Evolutionary conservation across 2,888 invertebrate genomes (phyloP).

Genomic region (Eudemis profundana): DNA sequence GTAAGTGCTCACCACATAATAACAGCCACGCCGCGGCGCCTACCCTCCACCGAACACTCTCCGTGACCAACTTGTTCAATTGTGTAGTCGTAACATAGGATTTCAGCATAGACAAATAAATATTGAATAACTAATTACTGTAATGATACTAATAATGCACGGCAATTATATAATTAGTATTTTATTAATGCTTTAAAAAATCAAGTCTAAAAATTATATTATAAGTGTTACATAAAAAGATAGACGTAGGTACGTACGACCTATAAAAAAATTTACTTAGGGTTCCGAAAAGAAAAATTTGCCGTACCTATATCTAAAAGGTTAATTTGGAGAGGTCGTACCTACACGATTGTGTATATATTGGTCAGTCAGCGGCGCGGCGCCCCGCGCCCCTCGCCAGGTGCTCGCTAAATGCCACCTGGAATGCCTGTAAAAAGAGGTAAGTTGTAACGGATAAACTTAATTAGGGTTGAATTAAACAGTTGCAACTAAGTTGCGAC

Average conservation of each 20-base stretch:
- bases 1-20: conserved; percentile 86
- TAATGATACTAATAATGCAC: too few species aligned
- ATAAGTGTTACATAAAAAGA: too few species aligned
- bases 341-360: conserved; percentile 5
- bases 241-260: background rate
- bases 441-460: conserved; percentile 44
- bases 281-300: background rate
- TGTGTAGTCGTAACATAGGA: background rate
- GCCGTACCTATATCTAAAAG: background rate
- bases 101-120: too few species aligned
- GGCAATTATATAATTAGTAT: too few species aligned
- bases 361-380: conserved; percentile 8
- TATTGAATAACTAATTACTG: too few species aligned
- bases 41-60: background rate
- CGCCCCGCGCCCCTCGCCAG: conserved; percentile 37
- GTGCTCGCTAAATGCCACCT: conserved; percentile 37
- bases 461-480: conserved; percentile 44
- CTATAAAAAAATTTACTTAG: background rate
- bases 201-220: too few species aligned
- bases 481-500: conserved; percentile 39
- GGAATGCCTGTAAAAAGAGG: conserved; percentile 42
- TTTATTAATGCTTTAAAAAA: too few species aligned
- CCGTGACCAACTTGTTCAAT: background rate
- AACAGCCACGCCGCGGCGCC: background rate
- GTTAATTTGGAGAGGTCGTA: background rate